Conservation (phyloP, 2,888 invertebrate species). For the Choreutis nemorana region DNA sequence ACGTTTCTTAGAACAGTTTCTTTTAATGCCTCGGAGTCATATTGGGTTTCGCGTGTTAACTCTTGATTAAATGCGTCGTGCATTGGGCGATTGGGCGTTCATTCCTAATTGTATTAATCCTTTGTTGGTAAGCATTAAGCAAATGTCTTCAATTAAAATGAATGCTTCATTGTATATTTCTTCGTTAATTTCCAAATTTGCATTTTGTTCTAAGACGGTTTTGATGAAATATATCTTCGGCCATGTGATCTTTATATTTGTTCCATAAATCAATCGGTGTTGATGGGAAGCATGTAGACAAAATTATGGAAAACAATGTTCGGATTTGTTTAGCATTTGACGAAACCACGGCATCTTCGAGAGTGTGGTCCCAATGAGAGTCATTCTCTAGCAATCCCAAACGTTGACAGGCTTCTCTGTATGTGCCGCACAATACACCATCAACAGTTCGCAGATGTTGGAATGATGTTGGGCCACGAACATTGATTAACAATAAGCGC, state of each 20-base stretch:
- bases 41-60: conserved; percentile 1
- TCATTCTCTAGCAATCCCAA: conserved; percentile 1
- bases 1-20: not conserved
- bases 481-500: conserved; percentile 17
- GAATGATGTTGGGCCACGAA: conserved; percentile 15
- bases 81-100: conserved; percentile 8
- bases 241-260: conserved; percentile 13
- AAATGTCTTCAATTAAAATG: conserved; percentile 1
- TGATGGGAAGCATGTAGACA: conserved; percentile 15
- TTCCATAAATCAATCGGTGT: conserved; percentile 12
- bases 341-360: conserved; percentile 13
- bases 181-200: conserved; percentile 4
- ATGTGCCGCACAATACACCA: conserved; percentile 16
- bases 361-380: conserved; percentile 7
- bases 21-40: not conserved
- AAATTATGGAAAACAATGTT: conserved; percentile 15
- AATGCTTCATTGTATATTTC: conserved; percentile 1
- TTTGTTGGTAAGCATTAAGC: conserved; percentile 1
- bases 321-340: conserved; percentile 15
- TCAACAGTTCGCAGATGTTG: conserved; percentile 8
- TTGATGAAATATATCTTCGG: conserved; percentile 12
- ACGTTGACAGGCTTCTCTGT: conserved; percentile 2
- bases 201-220: conserved; percentile 7
- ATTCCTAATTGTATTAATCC: not conserved
- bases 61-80: conserved; percentile 7